Evolutionary conservation across 2,888 invertebrate species (phyloP), one percentile per base, ranked within the genome.

Genomic region (Thelaira solivaga): DNA sequence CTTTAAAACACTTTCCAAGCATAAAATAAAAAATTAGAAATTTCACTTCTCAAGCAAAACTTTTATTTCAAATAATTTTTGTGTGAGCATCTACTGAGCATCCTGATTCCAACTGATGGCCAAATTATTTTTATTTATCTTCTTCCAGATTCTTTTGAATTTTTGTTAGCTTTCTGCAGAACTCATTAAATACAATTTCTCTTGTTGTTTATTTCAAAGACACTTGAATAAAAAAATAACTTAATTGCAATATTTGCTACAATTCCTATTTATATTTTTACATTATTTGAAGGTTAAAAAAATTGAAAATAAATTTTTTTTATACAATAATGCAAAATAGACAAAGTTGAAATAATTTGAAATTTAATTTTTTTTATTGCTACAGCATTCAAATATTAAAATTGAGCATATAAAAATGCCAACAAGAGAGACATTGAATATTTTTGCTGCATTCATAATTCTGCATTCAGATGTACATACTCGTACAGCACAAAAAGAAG

Each of bases 371-470:
- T n/a, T n/a, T n/a, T n/a, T n/a, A n/a, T n/a, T n/a, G n/a, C n/a
- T n/a, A n/a, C n/a, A n/a, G n/a, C n/a, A n/a, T n/a, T n/a, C n/a
- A n/a, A n/a, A n/a, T n/a, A n/a, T n/a, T n/a, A n/a, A n/a, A n/a
- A n/a, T 13, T 39, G 36, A 20, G 18, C 20, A 4, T 11, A 26
- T 10, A 53, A 1, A 65, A 16, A 31, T 20, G 7, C 24, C 43
- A 34, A 24, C 16, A 24, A n/a, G n/a, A n/a, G 4, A 43, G 53
- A 55, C 8, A 24, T 31, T 43, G n/a, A 55, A 7, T 16, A 7
- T 8, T 16, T 55, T 34, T 18, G 34, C 31, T 43, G 53, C 39
- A 53, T 43, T 53, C 22, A 43, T 67, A 53, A 51, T 39, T 41
- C 36, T 26, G 45, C 8, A 43, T 24, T 13, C n/a, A n/a, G n/a